Conservation (phyloP, 2,888 invertebrate species). For the Polia nebulosa region DNA sequence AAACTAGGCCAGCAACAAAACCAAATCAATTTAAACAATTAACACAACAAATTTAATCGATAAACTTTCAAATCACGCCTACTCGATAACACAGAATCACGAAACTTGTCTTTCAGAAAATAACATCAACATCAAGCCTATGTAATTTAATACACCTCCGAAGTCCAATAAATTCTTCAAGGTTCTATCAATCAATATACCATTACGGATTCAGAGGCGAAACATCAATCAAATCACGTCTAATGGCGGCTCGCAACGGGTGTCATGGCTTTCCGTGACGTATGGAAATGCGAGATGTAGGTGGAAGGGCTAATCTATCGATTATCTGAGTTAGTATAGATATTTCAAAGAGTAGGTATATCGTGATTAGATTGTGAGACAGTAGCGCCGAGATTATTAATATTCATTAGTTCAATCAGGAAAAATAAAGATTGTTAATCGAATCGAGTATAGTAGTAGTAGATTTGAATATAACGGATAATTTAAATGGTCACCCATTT, state of each 20-base stretch:
- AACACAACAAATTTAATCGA: constrained; percentile 15
- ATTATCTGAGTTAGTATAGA: constrained; percentile 15
- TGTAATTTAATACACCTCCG: constrained; percentile 45
- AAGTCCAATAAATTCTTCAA: constrained; percentile 42
- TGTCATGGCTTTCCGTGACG: constrained; percentile 56
- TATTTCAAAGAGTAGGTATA: neutral
- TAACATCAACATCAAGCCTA: constrained; percentile 8
- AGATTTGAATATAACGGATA: too few species aligned
- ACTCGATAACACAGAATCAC: constrained; percentile 35
- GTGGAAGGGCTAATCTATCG: constrained; percentile 44
- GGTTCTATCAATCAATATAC: constrained; percentile 57
- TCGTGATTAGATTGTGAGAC: constrained; percentile 5
- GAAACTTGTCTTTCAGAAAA: constrained; percentile 32
- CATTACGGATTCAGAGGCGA: constrained; percentile 59
- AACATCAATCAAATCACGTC: constrained; percentile 69
- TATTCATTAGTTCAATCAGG: too few species aligned
- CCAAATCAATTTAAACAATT: neutral
- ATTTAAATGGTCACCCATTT: too few species aligned
- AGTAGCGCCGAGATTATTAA: too few species aligned
- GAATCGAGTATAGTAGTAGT: too few species aligned
- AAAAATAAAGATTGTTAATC: too few species aligned
- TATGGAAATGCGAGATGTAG: constrained; percentile 56
- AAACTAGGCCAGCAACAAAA: neutral
- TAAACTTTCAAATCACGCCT: constrained; percentile 23
- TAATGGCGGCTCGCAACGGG: constrained; percentile 54